Percentiles rank a stretch among this genome's conserved stretches.
These are phyloP conservation scores for Lochmaea capreae DNA, from an alignment of 2,888 invertebrate genomes.

Conservation along the genomic window DNA sequence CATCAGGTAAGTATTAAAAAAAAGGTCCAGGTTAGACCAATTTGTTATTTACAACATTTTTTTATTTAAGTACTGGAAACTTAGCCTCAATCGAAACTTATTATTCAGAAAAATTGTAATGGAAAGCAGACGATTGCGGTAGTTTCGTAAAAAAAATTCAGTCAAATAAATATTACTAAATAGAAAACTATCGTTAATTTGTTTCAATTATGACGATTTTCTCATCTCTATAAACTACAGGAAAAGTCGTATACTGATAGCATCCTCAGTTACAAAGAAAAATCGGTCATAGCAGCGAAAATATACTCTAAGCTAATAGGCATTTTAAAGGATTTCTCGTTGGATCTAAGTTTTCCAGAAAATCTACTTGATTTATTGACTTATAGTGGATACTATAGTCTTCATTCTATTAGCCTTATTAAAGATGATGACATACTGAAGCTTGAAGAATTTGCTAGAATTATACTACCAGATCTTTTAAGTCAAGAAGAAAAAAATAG, in stretches of 20 bases:
- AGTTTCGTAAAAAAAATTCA: conserved; percentile 1
- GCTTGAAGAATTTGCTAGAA: conserved; percentile 11
- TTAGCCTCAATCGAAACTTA: too few relatives aligned
- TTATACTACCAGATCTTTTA: conserved; percentile 1
- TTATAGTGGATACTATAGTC: conserved; percentile 6
- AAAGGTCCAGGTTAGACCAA: too few relatives aligned
- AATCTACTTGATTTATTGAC: background rate
- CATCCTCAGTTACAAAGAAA: background rate
- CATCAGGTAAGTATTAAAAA: too few relatives aligned
- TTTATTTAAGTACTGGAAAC: too few relatives aligned
- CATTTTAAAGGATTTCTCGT: conserved; percentile 1
- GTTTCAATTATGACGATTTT: conserved; percentile 4
- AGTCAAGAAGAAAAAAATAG: conserved; percentile 4
- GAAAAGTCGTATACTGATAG: too few relatives aligned
- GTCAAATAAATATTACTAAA: conserved; percentile 4
- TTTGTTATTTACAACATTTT: too few relatives aligned
- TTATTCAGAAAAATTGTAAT: background rate
- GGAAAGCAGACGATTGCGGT: background rate
- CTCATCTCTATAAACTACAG: background rate
- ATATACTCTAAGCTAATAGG: background rate
- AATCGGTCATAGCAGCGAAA: conserved; percentile 4
- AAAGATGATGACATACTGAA: conserved; percentile 11
- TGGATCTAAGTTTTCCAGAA: conserved; percentile 1
- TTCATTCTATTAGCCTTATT: conserved; percentile 6
- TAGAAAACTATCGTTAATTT: background rate